Evolutionary conservation across 2,888 invertebrate genomes (phyloP).

Genomic region (Hyalella azteca): DNA sequence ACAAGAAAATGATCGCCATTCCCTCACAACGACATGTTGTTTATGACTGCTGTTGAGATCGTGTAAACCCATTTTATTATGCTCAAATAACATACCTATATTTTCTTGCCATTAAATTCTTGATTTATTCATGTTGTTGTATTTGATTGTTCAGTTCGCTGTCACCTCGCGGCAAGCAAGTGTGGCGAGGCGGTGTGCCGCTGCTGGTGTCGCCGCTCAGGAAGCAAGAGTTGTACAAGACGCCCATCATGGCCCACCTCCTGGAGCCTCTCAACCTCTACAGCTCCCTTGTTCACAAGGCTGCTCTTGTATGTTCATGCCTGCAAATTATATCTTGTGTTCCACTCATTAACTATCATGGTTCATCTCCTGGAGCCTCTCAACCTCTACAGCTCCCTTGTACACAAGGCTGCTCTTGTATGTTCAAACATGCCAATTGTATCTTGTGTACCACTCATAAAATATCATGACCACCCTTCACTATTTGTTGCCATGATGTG

Average conservation of each 20-base stretch:
- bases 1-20: too few species aligned
- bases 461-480: too few species aligned
- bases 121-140: neutral
- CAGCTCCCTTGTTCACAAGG: neutral
- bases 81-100: too few species aligned
- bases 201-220: neutral
- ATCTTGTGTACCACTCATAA: too few species aligned
- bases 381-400: neutral
- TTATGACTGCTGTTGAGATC: too few species aligned
- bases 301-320: neutral
- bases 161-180: neutral
- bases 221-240: neutral
- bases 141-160: neutral
- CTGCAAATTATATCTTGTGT: neutral
- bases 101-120: too few species aligned
- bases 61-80: too few species aligned
- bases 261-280: constrained; percentile 4
- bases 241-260: neutral
- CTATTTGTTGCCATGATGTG: too few species aligned
- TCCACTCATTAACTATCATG: too few species aligned
- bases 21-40: too few species aligned
- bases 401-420: neutral
- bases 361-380: neutral
- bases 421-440: neutral
- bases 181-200: neutral